Evolutionary conservation across 2,888 invertebrate genomes (phyloP), one percentile per base, ranked within the genome.

Genomic region (Dione juno): DNA sequence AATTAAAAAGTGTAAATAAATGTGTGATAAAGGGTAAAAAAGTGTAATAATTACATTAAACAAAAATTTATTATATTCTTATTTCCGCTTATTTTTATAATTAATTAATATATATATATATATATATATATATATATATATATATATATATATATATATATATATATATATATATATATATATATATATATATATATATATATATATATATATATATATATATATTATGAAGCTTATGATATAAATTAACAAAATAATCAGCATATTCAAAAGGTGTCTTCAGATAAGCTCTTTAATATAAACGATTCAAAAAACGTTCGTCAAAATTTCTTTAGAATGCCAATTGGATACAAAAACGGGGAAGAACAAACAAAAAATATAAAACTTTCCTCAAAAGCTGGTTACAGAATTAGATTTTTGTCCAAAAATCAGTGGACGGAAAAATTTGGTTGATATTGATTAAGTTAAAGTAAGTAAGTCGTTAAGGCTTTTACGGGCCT

Each of bases 221-320:
- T n/a, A n/a, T n/a, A n/a, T n/a, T n/a, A n/a, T n/a, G n/a, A n/a
- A n/a, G n/a, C n/a, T n/a, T n/a, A n/a, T n/a, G n/a, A n/a, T n/a
- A 28, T 28, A 28, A 2, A 28, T 3, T 28, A 28, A 28, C 7
- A 40, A 9, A 50, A 16, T 37, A 37, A 37, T 57, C 13, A 16
- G 1, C 54, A 57, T 57, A 57, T 57, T 57, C 8, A 21, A 14
- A 43, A 61, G 21, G 21, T 43, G 13, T 59, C 35, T 57, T 57
- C 13, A 58, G n/a, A n/a, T n/a, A n/a, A 59, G 21, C 14, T 43
- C n/a, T 28, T 43, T 61, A 21, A 61, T 43, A 64, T 28, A 64
- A 64, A 50, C 19, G 13, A 64, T 64, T 50, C 35, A 11, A 64
- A 37, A 50, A 50, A 11, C 35, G 63, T 64, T 64, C 48, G 48